Evolutionary conservation across 1,140 invertebrate species (phyloP).

Genomic region (Heterodera carotae): DNA sequence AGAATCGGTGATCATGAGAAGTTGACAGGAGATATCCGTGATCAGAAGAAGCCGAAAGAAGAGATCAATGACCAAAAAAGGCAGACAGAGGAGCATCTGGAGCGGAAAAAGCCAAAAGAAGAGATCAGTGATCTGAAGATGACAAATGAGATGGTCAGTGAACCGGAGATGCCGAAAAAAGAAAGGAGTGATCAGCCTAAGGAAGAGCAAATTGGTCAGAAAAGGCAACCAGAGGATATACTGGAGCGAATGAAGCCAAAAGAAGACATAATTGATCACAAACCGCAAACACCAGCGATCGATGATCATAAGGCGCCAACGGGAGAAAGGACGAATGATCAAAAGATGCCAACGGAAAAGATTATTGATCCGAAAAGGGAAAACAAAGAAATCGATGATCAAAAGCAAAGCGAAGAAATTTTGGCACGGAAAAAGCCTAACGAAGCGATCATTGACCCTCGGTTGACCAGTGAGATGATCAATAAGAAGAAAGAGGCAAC

Average conservation of each 20-base stretch:
- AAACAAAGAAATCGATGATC: conserved; percentile 13
- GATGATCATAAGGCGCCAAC: neutral
- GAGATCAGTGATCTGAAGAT: neutral
- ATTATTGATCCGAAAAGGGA: neutral
- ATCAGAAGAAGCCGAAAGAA: conserved; percentile 10
- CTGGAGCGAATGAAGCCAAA: neutral
- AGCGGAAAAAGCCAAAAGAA: neutral
- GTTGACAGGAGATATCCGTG: neutral
- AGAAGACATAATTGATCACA: neutral
- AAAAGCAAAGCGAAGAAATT: no score
- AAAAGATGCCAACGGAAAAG: neutral
- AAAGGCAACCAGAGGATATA: neutral
- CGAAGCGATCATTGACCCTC: no score
- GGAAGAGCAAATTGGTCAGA: neutral
- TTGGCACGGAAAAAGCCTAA: no score
- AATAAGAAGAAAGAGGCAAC: no score
- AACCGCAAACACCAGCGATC: neutral
- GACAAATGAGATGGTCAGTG: neutral
- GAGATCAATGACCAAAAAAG: neutral
- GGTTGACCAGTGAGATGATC: no score
- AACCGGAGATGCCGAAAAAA: neutral
- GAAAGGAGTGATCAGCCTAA: neutral
- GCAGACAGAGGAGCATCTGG: neutral
- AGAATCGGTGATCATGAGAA: neutral
- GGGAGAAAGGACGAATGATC: neutral